Base-by-base conservation (phyloP, 2,888 invertebrate species). In the Ferrisia virgata region DNA sequence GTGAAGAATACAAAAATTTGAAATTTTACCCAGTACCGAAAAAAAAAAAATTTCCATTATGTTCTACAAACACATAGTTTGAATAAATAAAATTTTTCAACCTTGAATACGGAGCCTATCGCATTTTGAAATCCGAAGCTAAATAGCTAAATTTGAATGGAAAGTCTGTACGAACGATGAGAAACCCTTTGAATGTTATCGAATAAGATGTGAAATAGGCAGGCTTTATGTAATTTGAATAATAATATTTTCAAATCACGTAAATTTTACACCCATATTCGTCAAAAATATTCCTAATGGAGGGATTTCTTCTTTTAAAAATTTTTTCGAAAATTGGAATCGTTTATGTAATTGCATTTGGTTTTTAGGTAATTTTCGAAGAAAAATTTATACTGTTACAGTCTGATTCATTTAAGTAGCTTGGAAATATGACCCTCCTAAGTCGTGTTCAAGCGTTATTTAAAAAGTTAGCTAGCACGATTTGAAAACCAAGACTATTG, bases 231-330 rank as follows among this genome's bases (percentile, higher is more conserved):
- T 64, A 64, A 64, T 64, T 64, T 64, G 28, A 64, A 64, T 64
- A 64, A 64, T 64, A 64, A 64, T 64, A 28, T 64, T 64, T 64
- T 31, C 64, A 28, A 64, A 64, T 64, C 64, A 64, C 64, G 64
- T 64, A 64, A 28, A 64, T 15, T 31, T 64, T 28, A 18, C 28
- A 64, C 64, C 28, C 28, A 64, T 4, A 28, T 53, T 53, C 28
- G 64, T 4, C 64, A 13, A 64, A 53, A 53, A 64, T 31, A 31
- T 64, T 64, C 64, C 64, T 31, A 64, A 25, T 13, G 31, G 4
- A 18, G 64, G 28, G 64, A 39, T 5, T 25, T n/a, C 13, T 47
- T 22, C 53, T 53, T 31, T 28, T 28, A 64, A 64, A 25, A 25
- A 13, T 25, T 28, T 11, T 64, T 64, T 25, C 8, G 53, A 22